phyloP scores from a whole-genome alignment of 2,888 invertebrate species.

The Himalopsyche anomala region DNA sequence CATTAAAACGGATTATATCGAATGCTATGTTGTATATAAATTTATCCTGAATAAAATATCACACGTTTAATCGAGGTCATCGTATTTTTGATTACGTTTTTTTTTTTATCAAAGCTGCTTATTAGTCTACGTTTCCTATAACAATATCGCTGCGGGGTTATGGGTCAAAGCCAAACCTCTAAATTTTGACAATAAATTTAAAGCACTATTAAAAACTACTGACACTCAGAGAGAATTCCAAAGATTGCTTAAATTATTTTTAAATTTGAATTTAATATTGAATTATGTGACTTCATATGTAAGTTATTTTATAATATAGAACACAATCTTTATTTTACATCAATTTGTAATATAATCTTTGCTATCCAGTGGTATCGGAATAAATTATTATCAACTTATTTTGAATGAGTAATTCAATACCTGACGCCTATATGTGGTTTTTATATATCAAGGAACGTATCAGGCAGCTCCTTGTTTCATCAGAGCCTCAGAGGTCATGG shows the following conservation, averaged over 20 bases:
- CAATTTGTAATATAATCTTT: constrained; percentile 38
- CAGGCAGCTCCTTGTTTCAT: too few relatives aligned
- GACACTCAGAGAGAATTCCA: constrained; percentile 25
- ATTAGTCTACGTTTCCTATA: constrained; percentile 21
- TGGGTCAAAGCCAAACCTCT: constrained; percentile 44
- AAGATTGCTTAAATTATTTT: constrained; percentile 40
- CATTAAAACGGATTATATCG: constrained; percentile 17
- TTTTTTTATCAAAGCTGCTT: not conserved
- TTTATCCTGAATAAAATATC: constrained; percentile 9
- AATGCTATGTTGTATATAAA: not conserved
- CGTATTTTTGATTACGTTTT: constrained; percentile 23
- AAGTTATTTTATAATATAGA: constrained; percentile 37
- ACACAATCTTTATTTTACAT: constrained; percentile 40
- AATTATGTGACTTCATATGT: constrained; percentile 8
- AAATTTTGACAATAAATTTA: constrained; percentile 46
- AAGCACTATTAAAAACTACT: constrained; percentile 39
- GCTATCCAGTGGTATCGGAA: too few relatives aligned
- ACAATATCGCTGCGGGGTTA: constrained; percentile 32
- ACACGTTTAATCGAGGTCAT: constrained; percentile 21
- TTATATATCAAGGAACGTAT: too few relatives aligned
- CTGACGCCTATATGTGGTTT: too few relatives aligned
- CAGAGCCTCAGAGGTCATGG: too few relatives aligned
- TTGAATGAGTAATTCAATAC: too few relatives aligned
- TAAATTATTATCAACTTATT: too few relatives aligned
- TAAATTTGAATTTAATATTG: constrained; percentile 42